phyloP scores from a whole-genome alignment of 2,797 vertebrate species.

The Fratercula arctica region DNA sequence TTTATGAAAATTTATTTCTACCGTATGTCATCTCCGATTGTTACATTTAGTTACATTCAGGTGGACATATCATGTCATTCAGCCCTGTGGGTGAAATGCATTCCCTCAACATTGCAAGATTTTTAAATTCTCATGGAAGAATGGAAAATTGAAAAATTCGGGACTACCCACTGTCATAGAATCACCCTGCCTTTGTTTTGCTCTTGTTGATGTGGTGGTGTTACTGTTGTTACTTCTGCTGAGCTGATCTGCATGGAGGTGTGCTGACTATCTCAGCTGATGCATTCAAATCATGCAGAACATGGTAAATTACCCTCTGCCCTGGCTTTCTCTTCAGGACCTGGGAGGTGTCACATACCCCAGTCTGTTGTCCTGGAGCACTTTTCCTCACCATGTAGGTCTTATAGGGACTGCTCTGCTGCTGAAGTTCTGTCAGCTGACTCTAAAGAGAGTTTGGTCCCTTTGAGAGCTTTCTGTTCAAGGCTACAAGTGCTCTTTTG shows the following conservation, averaged over 20 bases:
- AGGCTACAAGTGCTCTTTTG: neutral
- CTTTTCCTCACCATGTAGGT: neutral
- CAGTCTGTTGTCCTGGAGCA: neutral
- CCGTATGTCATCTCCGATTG: neutral
- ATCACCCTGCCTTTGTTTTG: neutral
- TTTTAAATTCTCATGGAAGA: neutral
- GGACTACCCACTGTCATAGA: neutral
- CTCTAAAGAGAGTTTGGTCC: neutral
- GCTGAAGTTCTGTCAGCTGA: neutral
- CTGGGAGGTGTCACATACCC: neutral
- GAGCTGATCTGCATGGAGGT: neutral
- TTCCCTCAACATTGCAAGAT: neutral
- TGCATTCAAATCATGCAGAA: fast-evolving
- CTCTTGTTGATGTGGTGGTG: neutral
- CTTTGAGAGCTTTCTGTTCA: neutral
- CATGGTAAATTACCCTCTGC: neutral
- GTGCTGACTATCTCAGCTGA: neutral
- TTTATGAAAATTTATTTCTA: neutral
- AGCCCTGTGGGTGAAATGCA: neutral
- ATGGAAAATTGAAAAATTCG: neutral
- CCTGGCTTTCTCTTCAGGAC: neutral
- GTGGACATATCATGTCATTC: neutral
- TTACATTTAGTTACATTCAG: neutral
- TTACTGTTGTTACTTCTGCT: neutral
- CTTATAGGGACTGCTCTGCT: neutral